Evolutionary conservation across 2,113 vertebrate genomes (phyloP).

Genomic region (Pseudopodoces humilis): DNA sequence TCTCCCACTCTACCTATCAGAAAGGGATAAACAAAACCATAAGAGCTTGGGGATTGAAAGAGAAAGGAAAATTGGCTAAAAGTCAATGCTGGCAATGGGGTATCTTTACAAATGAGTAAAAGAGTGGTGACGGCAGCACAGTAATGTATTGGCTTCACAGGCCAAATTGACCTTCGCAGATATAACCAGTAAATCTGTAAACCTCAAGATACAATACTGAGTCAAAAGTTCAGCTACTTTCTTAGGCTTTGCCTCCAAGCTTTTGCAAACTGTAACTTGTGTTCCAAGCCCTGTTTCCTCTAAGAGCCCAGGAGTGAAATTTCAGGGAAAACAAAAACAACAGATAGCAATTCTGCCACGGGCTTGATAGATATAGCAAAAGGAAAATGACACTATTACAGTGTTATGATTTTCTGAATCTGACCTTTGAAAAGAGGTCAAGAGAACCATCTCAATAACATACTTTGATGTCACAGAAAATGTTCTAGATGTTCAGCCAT

Average conservation of each 20-base stretch:
- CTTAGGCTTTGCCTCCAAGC: background rate
- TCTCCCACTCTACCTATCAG: constrained; percentile 63
- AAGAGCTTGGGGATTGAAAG: background rate
- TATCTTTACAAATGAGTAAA: background rate
- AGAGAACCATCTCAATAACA: background rate
- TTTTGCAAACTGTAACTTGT: constrained; percentile 4
- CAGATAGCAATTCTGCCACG: background rate
- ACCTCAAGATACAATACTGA: background rate
- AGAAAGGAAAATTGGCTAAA: background rate
- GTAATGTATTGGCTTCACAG: background rate
- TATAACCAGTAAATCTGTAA: background rate
- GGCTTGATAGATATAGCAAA: background rate
- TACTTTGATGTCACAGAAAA: background rate
- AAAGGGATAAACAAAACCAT: constrained; percentile 44
- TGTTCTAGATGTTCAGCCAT: background rate
- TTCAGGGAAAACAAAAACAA: background rate
- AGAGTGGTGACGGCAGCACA: background rate
- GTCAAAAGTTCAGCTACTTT: background rate
- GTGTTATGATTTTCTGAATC: constrained; percentile 5
- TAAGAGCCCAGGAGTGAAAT: background rate
- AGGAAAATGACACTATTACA: background rate
- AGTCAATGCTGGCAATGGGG: background rate
- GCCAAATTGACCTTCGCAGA: background rate
- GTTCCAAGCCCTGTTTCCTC: background rate
- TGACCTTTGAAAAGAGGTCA: constrained; percentile 13